Conservation (phyloP, 2,113 vertebrate species). For the Lichenostomus cassidix region DNA sequence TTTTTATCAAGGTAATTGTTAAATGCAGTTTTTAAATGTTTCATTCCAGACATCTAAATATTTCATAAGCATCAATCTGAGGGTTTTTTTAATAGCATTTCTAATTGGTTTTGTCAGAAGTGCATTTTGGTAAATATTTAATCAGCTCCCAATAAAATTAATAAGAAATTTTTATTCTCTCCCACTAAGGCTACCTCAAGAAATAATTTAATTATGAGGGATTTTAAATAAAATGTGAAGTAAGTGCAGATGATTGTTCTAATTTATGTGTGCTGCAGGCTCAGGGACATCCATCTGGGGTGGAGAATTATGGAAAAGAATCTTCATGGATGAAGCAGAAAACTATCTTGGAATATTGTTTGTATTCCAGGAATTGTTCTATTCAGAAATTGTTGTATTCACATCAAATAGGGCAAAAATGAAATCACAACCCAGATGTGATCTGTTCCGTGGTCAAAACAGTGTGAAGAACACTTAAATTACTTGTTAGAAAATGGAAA, state of each 20-base stretch:
- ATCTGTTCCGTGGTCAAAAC: background rate
- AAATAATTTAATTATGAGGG: background rate
- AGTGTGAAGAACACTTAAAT: background rate
- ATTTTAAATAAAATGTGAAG: background rate
- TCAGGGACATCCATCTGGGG: fast-evolving
- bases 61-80: background rate
- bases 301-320: background rate
- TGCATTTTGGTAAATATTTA: constrained; percentile 37
- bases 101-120: constrained; percentile 1
- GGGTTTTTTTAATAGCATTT: background rate
- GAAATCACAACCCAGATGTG: background rate
- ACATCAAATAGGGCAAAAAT: background rate
- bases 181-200: background rate
- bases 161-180: background rate
- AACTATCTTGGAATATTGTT: background rate
- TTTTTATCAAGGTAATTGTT: background rate
- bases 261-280: background rate
- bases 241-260: background rate
- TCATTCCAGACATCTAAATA: constrained; percentile 1
- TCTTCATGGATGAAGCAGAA: background rate
- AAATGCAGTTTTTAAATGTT: background rate
- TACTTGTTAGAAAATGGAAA: background rate
- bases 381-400: background rate
- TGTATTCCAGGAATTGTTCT: background rate
- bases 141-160: constrained; percentile 9